phyloP scores from a whole-genome alignment of 2,888 invertebrate species.

The Encarsia formosa region DNA sequence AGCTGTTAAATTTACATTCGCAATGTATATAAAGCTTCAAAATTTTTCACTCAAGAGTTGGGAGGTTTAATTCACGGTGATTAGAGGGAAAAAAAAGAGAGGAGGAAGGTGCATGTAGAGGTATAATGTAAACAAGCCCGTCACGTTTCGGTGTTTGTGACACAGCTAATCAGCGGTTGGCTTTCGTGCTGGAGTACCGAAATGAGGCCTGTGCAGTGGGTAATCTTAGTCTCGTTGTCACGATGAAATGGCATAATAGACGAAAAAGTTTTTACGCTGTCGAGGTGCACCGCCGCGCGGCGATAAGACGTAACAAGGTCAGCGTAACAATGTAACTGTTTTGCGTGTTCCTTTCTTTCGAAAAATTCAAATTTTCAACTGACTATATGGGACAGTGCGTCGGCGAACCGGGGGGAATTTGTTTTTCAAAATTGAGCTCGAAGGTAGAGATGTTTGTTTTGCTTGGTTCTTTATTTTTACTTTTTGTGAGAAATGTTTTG shows the following conservation, averaged over 20 bases:
- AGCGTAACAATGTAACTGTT: neutral
- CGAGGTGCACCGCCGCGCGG: neutral
- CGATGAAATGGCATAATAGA: slow-evolving; percentile 13
- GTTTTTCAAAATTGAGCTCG: too few species aligned
- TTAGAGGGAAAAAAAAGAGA: neutral
- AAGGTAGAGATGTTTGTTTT: too few species aligned
- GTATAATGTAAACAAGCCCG: neutral
- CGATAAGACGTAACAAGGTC: slow-evolving; percentile 5
- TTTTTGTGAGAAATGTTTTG: too few species aligned
- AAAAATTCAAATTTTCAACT: too few species aligned
- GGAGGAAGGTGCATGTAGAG: neutral
- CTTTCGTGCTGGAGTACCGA: slow-evolving; percentile 19
- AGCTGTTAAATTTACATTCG: too few species aligned
- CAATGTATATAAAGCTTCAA: too few species aligned
- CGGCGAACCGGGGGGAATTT: too few species aligned
- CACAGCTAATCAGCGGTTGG: slow-evolving; percentile 5
- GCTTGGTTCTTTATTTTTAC: too few species aligned
- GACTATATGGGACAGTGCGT: too few species aligned
- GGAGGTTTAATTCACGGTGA: neutral
- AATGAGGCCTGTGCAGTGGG: slow-evolving; percentile 3
- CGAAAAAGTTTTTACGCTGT: neutral
- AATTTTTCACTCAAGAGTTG: too few species aligned
- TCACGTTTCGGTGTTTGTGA: neutral
- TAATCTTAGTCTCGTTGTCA: slow-evolving; percentile 8
- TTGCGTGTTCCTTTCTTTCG: too few species aligned